Percentiles rank a stretch among this genome's conserved stretches.
Conservation (phyloP, 2,797 vertebrate genomes). For the Percopsis omiscomaycus region DNA sequence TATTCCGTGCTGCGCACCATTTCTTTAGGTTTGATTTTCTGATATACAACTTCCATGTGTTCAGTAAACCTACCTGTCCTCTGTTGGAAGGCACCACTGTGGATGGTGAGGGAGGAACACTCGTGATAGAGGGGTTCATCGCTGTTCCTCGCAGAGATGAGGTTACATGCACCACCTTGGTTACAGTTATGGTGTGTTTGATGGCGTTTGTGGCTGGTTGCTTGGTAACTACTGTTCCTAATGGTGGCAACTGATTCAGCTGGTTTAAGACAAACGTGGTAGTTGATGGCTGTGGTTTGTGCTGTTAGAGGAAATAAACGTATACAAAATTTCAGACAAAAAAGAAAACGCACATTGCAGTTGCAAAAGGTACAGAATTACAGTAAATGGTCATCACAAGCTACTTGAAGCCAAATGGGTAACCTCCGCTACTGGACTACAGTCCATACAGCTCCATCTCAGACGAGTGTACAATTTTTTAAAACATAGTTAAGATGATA, state of each 20-base stretch:
- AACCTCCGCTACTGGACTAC: too few relatives aligned
- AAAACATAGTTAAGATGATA: too few relatives aligned
- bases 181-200: constrained; percentile 94
- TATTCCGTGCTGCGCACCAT: not conserved
- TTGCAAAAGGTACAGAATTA: too few relatives aligned
- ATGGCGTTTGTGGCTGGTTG: constrained; percentile 85
- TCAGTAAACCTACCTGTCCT: constrained; percentile 76
- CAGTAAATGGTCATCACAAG: not conserved
- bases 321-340: not conserved
- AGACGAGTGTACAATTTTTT: too few relatives aligned
- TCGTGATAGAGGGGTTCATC: constrained; percentile 61
- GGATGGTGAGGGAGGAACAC: constrained; percentile 77
- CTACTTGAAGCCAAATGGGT: too few relatives aligned
- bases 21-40: not conserved
- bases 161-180: constrained; percentile 92
- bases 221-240: constrained; percentile 91
- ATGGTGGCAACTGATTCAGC: constrained; percentile 95
- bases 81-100: constrained; percentile 83
- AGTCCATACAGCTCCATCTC: too few relatives aligned
- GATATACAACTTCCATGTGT: not conserved
- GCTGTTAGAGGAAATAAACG: constrained; percentile 35
- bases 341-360: constrained; percentile 1
- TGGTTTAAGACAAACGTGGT: constrained; percentile 99
- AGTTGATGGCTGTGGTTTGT: constrained; percentile 94
- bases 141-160: constrained; percentile 83